Evolutionary conservation across 2,797 vertebrate genomes (phyloP).

Genomic region (Hydrophis major): DNA sequence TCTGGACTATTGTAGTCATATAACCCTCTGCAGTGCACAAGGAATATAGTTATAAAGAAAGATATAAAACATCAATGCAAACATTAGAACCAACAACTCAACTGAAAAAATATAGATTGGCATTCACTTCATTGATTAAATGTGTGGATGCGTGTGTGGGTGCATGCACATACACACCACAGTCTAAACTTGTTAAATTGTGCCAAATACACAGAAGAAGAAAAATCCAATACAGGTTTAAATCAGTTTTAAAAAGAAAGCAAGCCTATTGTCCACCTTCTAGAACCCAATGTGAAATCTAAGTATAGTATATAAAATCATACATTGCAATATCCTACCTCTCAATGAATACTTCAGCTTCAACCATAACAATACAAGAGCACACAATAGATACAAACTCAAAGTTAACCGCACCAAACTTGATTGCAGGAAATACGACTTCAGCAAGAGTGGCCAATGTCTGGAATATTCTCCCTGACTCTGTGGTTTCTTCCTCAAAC

Average conservation of each 20-base stretch:
- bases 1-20: neutral
- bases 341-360: too few species aligned
- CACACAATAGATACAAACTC: too few species aligned
- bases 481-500: too few species aligned
- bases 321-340: too few species aligned
- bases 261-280: neutral
- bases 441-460: too few species aligned
- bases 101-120: neutral
- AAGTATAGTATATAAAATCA: too few species aligned
- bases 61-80: neutral
- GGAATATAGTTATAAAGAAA: neutral
- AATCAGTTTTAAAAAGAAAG: neutral
- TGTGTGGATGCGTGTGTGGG: too few species aligned
- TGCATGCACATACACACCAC: neutral
- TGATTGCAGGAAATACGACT: too few species aligned
- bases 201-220: neutral
- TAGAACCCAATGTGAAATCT: neutral
- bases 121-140: neutral
- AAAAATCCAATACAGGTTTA: neutral
- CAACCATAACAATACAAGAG: too few species aligned
- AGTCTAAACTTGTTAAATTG: neutral
- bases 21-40: neutral
- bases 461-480: too few species aligned
- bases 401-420: too few species aligned
- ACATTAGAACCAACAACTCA: neutral